A percentile compares a stretch with the other conserved stretches of the same genome.
These are phyloP conservation scores for Oligia fasciuncula DNA, from an alignment of 2,888 invertebrate genomes.

Conservation along the genomic window DNA sequence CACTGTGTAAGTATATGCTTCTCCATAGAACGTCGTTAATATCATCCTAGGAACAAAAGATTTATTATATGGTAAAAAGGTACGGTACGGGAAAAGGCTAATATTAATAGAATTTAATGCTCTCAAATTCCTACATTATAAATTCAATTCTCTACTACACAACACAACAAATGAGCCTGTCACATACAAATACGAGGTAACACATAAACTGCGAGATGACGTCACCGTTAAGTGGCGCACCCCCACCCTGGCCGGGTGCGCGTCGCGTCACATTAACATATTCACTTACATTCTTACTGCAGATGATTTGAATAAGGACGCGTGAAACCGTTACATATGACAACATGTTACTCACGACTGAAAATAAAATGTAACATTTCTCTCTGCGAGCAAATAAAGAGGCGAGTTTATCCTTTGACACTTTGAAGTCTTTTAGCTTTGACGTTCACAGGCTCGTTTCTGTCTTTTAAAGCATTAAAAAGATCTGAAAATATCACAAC, in stretches of 20 bases:
- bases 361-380: not conserved
- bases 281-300: slow-evolving; percentile 6
- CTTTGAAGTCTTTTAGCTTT: not conserved
- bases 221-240: slow-evolving; percentile 28
- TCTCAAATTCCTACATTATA: not conserved
- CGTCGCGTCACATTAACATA: slow-evolving; percentile 31
- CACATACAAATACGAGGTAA: slow-evolving; percentile 18
- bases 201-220: slow-evolving; percentile 16
- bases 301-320: not conserved
- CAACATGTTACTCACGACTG: not conserved
- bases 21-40: not conserved
- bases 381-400: not conserved
- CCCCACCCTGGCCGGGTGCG: not conserved
- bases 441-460: not conserved
- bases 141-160: not conserved
- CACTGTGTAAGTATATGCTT: not conserved
- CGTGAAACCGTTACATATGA: not conserved
- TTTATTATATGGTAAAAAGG: not conserved
- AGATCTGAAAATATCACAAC: not conserved
- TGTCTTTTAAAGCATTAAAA: not conserved
- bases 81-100: too few species aligned
- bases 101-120: not conserved
- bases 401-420: not conserved
- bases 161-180: not conserved
- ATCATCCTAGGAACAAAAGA: not conserved